Conservation (phyloP, 1,140 invertebrate species). For the Drosophila athabasca region DNA sequence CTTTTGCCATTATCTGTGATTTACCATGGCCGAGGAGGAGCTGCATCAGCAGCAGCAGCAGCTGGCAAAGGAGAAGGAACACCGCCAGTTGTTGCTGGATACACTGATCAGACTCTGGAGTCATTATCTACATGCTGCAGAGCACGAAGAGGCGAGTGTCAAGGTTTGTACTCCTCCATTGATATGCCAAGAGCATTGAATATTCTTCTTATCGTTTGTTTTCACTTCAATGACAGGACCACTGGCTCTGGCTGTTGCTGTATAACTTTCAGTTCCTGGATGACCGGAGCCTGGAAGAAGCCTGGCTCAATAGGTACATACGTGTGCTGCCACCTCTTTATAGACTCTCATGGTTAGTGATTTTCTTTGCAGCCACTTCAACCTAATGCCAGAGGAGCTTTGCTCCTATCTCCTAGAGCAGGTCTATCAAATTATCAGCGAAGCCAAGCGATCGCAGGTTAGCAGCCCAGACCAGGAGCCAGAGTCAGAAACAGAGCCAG, state of each 20-base stretch:
- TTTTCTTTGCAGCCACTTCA: conserved; percentile 58
- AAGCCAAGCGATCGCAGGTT: conserved; percentile 61
- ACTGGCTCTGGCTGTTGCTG: conserved; percentile 73
- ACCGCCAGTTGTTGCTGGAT: conserved; percentile 52
- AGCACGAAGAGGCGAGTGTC: conserved; percentile 66
- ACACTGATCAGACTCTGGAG: conserved; percentile 72
- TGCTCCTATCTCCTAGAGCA: conserved; percentile 74
- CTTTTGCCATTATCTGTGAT: conserved; percentile 46
- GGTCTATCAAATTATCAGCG: conserved; percentile 76
- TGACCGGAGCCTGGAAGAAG: conserved; percentile 51
- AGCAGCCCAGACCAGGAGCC: conserved; percentile 38
- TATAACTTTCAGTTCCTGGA: conserved; percentile 75
- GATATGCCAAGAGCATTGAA: neutral
- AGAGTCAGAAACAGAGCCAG: conserved; percentile 42
- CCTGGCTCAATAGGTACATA: conserved; percentile 60
- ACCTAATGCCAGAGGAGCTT: conserved; percentile 72
- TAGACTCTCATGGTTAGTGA: neutral
- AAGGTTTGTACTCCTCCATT: conserved; percentile 61
- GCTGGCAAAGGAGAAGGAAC: conserved; percentile 8
- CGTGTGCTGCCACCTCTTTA: neutral
- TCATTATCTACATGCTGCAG: conserved; percentile 66
- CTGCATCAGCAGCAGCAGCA: conserved; percentile 36
- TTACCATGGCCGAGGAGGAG: conserved; percentile 50
- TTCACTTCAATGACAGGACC: conserved; percentile 50
- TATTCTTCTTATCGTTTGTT: conserved; percentile 40